phyloP scores from a whole-genome alignment of 2,888 invertebrate genomes.

The Agonopterix alstromeriana region DNA sequence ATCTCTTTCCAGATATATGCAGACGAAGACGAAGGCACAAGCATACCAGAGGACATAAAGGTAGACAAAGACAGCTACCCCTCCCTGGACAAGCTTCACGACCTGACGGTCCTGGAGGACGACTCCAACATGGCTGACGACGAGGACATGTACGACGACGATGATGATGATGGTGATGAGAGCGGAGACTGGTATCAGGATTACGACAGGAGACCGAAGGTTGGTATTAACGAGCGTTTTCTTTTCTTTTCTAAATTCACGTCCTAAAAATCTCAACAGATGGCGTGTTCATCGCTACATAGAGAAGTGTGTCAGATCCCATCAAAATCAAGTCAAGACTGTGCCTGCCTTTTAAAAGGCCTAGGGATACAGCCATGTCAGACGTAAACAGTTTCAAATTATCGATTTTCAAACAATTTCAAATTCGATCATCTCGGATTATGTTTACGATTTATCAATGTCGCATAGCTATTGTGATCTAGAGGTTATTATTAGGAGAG shows the following conservation, averaged over 20 bases:
- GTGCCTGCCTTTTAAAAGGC: no score
- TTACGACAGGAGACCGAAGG: constrained; percentile 50
- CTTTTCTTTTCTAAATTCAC: neutral
- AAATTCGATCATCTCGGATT: no score
- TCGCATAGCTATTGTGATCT: no score
- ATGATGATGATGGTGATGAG: constrained; percentile 47
- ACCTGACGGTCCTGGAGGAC: constrained; percentile 56
- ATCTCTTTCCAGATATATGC: constrained; percentile 47
- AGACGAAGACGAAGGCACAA: constrained; percentile 22
- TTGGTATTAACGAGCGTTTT: neutral
- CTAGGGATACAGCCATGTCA: no score
- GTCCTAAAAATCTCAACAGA: no score
- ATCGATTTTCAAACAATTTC: no score
- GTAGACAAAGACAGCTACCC: constrained; percentile 21
- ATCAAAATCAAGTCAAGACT: no score
- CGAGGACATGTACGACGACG: constrained; percentile 46
- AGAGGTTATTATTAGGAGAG: no score
- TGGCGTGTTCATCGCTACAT: no score
- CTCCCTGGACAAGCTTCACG: constrained; percentile 52
- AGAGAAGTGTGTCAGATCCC: no score
- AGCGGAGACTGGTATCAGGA: constrained; percentile 63
- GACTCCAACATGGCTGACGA: constrained; percentile 47
- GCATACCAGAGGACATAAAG: constrained; percentile 11
- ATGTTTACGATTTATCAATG: no score
- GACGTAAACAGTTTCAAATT: no score